Percentiles rank a stretch among this genome's conserved stretches.
These are phyloP conservation scores for Melanostoma scalare DNA, from an alignment of 2,888 invertebrate genomes.

Conservation along the genomic window DNA sequence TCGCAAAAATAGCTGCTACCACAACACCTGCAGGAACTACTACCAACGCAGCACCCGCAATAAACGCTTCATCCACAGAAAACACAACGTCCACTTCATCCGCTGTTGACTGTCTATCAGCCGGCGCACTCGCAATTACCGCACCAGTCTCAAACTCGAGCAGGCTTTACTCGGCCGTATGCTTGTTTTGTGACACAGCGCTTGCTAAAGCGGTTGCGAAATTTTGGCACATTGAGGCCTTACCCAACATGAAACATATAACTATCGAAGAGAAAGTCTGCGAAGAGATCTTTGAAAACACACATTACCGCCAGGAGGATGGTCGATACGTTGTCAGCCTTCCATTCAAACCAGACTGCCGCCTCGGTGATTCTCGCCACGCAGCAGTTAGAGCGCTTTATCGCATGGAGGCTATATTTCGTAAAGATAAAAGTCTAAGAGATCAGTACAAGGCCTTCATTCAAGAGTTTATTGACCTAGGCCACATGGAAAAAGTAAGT, in stretches of 20 bases:
- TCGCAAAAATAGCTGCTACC: too few relatives aligned
- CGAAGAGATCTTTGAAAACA: too few relatives aligned
- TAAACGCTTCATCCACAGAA: background rate
- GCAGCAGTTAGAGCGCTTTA: too few relatives aligned
- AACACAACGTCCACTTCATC: background rate
- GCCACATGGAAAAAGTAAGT: constrained; percentile 27
- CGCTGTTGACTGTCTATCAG: background rate
- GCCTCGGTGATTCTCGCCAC: too few relatives aligned
- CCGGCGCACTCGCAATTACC: background rate
- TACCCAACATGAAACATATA: background rate
- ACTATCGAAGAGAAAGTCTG: constrained; percentile 19
- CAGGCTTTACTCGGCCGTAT: background rate
- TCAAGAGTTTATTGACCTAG: constrained; percentile 38
- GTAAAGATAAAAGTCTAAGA: too few relatives aligned
- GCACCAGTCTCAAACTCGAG: background rate
- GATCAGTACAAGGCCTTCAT: too few relatives aligned
- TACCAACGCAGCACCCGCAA: background rate
- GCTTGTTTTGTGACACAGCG: constrained; percentile 1
- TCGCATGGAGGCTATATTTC: too few relatives aligned
- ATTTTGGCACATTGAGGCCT: constrained; percentile 15
- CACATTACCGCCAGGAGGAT: too few relatives aligned
- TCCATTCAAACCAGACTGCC: too few relatives aligned
- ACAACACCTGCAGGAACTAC: too few relatives aligned
- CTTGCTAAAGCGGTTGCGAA: constrained; percentile 25
- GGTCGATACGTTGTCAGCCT: too few relatives aligned